Conservation (phyloP, 2,113 vertebrate genomes). For the Esox niger region DNA sequence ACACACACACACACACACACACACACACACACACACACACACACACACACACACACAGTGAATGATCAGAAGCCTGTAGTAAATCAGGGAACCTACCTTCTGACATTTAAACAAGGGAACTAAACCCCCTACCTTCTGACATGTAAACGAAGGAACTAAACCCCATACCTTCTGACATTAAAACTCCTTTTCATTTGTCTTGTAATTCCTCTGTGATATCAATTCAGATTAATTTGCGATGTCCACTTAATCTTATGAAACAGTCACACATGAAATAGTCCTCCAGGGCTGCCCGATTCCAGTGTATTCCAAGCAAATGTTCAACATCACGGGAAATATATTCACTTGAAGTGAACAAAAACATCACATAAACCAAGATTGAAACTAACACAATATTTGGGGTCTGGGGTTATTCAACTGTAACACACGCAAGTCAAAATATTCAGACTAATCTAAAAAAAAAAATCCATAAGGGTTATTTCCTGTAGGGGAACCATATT, state of each 20-base stretch:
- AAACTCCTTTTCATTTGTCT: neutral
- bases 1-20: no score
- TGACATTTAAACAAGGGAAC: conserved; percentile 5
- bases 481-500: no score
- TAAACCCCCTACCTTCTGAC: neutral
- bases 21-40: no score
- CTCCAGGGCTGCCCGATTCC: neutral
- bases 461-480: no score
- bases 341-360: no score
- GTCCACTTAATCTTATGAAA: neutral
- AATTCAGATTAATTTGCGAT: neutral
- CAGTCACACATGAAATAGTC: no score
- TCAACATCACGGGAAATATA: no score
- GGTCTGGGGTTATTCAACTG: no score
- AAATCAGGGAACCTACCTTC: conserved; percentile 13
- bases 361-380: no score
- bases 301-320: neutral
- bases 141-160: neutral
- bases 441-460: no score
- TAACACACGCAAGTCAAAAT: no score
- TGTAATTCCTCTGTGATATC: neutral
- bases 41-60: conserved; percentile 15
- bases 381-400: no score
- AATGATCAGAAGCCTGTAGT: conserved; percentile 17
- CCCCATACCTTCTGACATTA: neutral